Evolutionary conservation across 1,140 invertebrate genomes (phyloP).

Genomic region (Psilanteris sp.): DNA sequence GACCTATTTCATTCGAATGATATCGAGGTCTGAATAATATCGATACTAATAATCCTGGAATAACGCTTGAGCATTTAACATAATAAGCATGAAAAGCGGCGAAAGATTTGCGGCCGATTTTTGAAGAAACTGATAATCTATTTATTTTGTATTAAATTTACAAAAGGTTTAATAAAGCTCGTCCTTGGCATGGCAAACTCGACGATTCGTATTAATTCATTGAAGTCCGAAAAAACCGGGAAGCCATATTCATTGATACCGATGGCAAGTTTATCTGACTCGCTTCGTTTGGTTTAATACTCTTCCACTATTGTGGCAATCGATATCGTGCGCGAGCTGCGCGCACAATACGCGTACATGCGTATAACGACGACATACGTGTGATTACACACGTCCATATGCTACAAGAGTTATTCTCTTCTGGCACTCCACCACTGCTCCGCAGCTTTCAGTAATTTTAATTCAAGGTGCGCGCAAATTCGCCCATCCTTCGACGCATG

Average conservation of each 20-base stretch:
- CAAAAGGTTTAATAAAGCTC: too few species aligned
- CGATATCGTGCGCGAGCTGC: constrained; percentile 64
- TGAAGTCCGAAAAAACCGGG: constrained; percentile 25
- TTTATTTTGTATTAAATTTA: constrained; percentile 20
- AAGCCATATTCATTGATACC: constrained; percentile 65
- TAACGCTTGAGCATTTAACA: constrained; percentile 5
- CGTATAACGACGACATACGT: constrained; percentile 58
- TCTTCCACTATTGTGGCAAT: constrained; percentile 61
- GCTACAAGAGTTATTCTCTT: constrained; percentile 21
- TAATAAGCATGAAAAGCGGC: constrained; percentile 20
- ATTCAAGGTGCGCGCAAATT: too few species aligned
- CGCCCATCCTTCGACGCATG: too few species aligned
- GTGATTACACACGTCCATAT: constrained; percentile 52
- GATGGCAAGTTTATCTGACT: constrained; percentile 65
- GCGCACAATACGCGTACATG: constrained; percentile 65
- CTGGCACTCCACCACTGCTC: too few species aligned
- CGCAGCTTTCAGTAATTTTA: too few species aligned
- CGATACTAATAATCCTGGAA: constrained; percentile 18
- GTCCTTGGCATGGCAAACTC: too few species aligned
- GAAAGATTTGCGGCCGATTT: neutral
- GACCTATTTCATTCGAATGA: constrained; percentile 8
- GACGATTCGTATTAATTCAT: constrained; percentile 25
- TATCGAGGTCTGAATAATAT: neutral
- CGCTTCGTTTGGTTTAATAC: constrained; percentile 56
- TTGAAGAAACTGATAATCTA: neutral